Conservation (phyloP, 2,113 vertebrate genomes). For the Rhabdomys dilectus region DNA sequence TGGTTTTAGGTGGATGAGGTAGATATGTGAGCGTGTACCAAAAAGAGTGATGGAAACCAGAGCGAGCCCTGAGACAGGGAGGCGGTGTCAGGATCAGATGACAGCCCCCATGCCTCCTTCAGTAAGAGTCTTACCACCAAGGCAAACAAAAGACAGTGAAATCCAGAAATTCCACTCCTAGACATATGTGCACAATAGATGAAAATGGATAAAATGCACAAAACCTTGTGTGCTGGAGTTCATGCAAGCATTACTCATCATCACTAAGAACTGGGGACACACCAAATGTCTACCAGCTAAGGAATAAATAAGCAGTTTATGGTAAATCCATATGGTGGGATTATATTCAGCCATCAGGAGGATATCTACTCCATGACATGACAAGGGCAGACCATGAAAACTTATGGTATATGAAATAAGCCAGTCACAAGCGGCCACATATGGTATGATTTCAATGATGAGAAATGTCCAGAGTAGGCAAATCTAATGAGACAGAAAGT, state of each 20-base stretch:
- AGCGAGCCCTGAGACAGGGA: background rate
- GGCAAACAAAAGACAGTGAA: background rate
- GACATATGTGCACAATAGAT: background rate
- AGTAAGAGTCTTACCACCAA: background rate
- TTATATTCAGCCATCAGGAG: background rate
- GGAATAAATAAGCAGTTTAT: background rate
- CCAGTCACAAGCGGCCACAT: background rate
- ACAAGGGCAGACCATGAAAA: background rate
- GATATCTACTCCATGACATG: background rate
- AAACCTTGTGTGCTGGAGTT: background rate
- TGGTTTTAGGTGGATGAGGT: background rate
- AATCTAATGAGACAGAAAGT: background rate
- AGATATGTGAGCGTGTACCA: background rate
- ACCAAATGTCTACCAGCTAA: background rate
- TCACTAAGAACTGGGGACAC: background rate
- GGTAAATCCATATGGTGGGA: background rate
- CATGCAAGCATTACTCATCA: background rate
- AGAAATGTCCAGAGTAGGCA: background rate
- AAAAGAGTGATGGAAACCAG: background rate
- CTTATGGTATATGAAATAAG: background rate
- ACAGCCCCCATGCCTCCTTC: background rate
- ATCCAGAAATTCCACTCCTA: background rate
- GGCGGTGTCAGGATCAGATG: background rate
- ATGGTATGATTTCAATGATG: background rate
- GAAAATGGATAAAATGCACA: background rate